Evolutionary conservation across 1,140 invertebrate genomes (phyloP).

Genomic region (Sinella curviseta): DNA sequence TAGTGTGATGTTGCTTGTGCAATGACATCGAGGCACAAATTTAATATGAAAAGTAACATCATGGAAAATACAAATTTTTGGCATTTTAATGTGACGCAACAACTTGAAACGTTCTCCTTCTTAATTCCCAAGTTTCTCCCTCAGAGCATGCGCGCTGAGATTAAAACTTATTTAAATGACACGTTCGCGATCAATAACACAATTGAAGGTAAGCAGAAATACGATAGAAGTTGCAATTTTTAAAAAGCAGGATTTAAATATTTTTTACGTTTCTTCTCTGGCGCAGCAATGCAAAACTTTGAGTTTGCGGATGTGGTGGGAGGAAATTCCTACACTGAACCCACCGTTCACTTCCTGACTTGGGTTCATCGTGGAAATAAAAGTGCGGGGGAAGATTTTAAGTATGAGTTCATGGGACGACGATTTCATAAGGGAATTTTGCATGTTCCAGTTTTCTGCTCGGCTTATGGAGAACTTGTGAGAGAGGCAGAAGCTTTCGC

Average conservation of each 20-base stretch:
- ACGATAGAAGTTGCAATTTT: neutral
- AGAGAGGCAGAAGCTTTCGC: neutral
- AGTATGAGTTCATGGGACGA: neutral
- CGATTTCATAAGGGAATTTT: neutral
- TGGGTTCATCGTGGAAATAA: neutral
- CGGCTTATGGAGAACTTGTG: neutral
- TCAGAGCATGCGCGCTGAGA: neutral
- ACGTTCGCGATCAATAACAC: neutral
- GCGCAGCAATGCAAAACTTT: neutral
- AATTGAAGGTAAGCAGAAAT: neutral
- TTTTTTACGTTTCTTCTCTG: neutral
- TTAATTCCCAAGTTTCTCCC: neutral
- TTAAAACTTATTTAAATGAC: neutral
- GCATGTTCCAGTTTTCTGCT: conserved; percentile 4
- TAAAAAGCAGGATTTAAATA: neutral
- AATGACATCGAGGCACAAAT: neutral
- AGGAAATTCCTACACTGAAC: neutral
- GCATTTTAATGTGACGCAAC: neutral
- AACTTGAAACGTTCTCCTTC: neutral
- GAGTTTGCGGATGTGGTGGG: neutral
- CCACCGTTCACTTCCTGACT: neutral
- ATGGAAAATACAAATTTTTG: neutral
- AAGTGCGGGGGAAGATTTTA: neutral
- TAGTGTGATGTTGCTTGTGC: neutral
- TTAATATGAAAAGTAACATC: neutral